Percentiles rank a stretch among this genome's conserved stretches.
Evolutionary conservation across 2,113 vertebrate species (phyloP).

Genomic region (Pluvianellus socialis): DNA sequence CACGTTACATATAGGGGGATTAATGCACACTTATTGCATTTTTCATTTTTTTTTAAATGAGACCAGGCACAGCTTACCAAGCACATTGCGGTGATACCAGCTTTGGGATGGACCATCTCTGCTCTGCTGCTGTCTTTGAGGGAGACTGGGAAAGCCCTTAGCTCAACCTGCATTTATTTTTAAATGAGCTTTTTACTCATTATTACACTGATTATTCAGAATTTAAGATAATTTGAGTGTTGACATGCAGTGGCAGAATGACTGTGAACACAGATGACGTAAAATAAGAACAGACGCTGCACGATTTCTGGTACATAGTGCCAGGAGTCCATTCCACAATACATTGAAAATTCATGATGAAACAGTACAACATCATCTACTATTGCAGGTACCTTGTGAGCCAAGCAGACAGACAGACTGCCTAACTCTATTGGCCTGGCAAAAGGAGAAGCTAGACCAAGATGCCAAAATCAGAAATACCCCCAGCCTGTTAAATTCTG

Average conservation of each 20-base stretch:
- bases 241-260: background rate
- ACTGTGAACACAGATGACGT: background rate
- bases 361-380: background rate
- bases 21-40: background rate
- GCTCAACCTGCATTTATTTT: background rate
- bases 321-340: rapidly evolving
- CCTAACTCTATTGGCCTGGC: background rate
- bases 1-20: background rate
- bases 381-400: background rate
- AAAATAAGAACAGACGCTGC: background rate
- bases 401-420: background rate
- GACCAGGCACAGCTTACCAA: background rate
- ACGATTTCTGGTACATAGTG: background rate
- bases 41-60: background rate
- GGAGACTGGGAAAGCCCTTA: background rate
- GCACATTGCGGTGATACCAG: background rate
- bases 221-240: background rate
- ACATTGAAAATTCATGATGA: background rate
- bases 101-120: background rate
- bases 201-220: background rate
- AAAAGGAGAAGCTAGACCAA: background rate
- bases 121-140: background rate
- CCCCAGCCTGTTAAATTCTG: background rate
- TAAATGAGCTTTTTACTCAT: background rate
- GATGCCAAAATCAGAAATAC: background rate